Conservation (phyloP, 2,888 invertebrate genomes). For the Prosopocoilus inquinatus region DNA sequence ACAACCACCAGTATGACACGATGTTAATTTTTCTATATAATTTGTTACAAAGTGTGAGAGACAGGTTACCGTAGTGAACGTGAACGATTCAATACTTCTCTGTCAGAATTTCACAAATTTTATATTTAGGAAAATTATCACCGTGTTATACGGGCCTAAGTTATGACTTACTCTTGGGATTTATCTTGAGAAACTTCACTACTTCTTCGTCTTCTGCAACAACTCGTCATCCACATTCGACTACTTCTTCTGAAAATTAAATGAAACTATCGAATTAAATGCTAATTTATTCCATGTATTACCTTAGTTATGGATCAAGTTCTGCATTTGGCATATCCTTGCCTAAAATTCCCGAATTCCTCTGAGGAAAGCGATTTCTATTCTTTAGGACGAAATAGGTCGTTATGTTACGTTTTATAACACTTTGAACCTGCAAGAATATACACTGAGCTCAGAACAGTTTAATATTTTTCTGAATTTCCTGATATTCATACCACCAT, state of each 20-base stretch:
- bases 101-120: too few species aligned
- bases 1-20: too few species aligned
- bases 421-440: slow-evolving; percentile 48
- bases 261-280: too few species aligned
- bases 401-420: slow-evolving; percentile 50
- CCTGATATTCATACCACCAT: too few species aligned
- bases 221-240: not conserved
- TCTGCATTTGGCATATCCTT: slow-evolving; percentile 30
- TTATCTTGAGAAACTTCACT: not conserved
- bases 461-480: too few species aligned
- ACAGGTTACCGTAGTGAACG: too few species aligned
- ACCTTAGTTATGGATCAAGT: slow-evolving; percentile 32
- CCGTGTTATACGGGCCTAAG: too few species aligned
- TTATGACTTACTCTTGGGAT: not conserved
- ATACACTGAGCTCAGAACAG: too few species aligned
- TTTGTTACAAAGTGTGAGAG: too few species aligned
- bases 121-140: too few species aligned
- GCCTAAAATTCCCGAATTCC: slow-evolving; percentile 30
- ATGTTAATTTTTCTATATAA: too few species aligned
- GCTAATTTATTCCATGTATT: not conserved
- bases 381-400: slow-evolving; percentile 51
- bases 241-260: not conserved
- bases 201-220: slow-evolving; percentile 3
- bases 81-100: too few species aligned
- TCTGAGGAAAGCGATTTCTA: slow-evolving; percentile 44